A percentile compares a stretch with the other conserved stretches of the same genome.
Conservation (phyloP, 2,797 vertebrate species). For the Eulemur albifrons region DNA sequence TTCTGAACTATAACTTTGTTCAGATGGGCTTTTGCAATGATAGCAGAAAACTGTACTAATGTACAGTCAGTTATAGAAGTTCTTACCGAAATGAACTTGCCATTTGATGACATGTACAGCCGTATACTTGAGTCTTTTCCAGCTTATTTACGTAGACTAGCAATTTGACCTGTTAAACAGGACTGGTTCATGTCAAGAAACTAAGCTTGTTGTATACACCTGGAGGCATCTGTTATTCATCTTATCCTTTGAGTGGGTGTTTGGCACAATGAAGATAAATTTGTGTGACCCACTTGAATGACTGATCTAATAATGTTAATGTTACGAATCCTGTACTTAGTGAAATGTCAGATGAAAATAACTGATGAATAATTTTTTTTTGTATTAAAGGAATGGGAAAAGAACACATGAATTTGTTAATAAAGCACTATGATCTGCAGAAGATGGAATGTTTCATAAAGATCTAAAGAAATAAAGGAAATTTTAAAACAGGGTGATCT, state of each 20-base stretch:
- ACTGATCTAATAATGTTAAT: conserved; percentile 56
- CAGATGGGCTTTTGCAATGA: conserved; percentile 26
- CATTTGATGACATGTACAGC: not conserved
- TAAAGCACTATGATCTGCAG: conserved; percentile 70
- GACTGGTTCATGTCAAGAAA: conserved; percentile 44
- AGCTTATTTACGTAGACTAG: conserved; percentile 52
- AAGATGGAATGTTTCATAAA: conserved; percentile 68
- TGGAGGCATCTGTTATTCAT: conserved; percentile 37
- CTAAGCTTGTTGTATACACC: not conserved
- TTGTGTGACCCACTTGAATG: conserved; percentile 44
- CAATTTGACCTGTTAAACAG: conserved; percentile 54
- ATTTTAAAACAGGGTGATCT: conserved; percentile 54
- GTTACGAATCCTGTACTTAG: conserved; percentile 59
- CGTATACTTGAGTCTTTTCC: conserved; percentile 1
- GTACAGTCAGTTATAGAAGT: not conserved
- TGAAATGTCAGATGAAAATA: conserved; percentile 65
- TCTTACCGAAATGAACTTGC: conserved; percentile 33
- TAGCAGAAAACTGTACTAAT: conserved; percentile 22
- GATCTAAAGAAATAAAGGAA: conserved; percentile 67
- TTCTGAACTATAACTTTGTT: conserved; percentile 31
- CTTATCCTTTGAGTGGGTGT: conserved; percentile 35
- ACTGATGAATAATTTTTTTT: conserved; percentile 61
- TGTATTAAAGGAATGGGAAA: conserved; percentile 72
- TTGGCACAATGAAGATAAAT: conserved; percentile 33
- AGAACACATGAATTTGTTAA: conserved; percentile 65